Base-by-base conservation (phyloP, 2,888 invertebrate genomes). In the Protodeltote pygarga region DNA sequence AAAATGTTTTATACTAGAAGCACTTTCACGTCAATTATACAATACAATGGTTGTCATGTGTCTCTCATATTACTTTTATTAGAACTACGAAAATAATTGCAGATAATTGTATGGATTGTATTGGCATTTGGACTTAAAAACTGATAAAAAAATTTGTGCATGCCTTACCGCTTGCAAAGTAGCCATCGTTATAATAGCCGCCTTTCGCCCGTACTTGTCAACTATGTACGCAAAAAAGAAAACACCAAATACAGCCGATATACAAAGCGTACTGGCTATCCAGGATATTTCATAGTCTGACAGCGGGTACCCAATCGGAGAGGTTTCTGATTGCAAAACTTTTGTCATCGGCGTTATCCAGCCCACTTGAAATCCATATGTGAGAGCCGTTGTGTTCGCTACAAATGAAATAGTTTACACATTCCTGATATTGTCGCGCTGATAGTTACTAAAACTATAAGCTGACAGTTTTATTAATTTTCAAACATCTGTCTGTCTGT, bases 281-380 rank as follows among this genome's bases (percentile, higher is more conserved):
- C 85, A 85, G 0, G 87, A 79, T 6, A 84, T 66, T 50, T 82
- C 79, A 31, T 69, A 68, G 32, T 78, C 67, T 8, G 76, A 75
- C 45, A 92, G 41, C 0, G 81, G 71, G 5, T 47, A 49, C 1
- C 79, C 83, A 8, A 77, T 55, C 0, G 85, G 83, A 0, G 81
- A 77, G 2, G 34, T 31, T 20, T 60, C 54, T 2, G 85, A 81
- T 55, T 84, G 72, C 27, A 91, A 71, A 17, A 79, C 65, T 9
- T 81, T 78, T 29, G 84, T 71, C 40, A 83, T 83, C 3, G 89
- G 86, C 1, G 92, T 84, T 2, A 87, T 72, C 87, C 88, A 92
- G 1, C 89, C 90, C 9, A 78, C 64, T 34, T 79, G 79, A 5
- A 81, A 73, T 0, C 91, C 90, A 38, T 85, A 77, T 10, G 77